A percentile compares a stretch with the other conserved stretches of the same genome.
These are phyloP conservation scores for Arenaria interpres DNA, from an alignment of 2,113 vertebrate species.

Conservation along the genomic window DNA sequence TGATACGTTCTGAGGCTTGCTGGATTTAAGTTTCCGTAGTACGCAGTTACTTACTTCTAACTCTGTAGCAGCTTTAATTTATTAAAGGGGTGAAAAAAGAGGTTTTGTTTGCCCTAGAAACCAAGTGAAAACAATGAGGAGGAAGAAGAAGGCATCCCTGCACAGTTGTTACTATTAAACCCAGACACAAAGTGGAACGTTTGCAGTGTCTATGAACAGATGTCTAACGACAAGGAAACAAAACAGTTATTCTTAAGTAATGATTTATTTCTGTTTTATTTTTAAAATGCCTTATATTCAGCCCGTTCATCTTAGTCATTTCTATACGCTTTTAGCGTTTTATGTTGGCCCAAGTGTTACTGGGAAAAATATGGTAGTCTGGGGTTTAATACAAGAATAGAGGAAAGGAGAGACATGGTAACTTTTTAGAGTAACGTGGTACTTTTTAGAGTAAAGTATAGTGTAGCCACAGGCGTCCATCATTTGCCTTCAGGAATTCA, in stretches of 20 bases:
- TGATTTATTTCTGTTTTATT: neutral
- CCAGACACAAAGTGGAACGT: neutral
- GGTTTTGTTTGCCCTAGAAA: slow-evolving; percentile 13
- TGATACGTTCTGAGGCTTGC: neutral
- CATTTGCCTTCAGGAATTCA: neutral
- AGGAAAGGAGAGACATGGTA: neutral
- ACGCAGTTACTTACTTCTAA: neutral
- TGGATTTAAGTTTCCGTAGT: neutral
- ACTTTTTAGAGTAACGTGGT: neutral
- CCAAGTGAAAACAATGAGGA: slow-evolving; percentile 29
- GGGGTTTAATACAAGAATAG: neutral
- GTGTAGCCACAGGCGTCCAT: neutral
- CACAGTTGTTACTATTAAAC: neutral
- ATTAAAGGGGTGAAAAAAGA: neutral
- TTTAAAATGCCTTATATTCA: neutral
- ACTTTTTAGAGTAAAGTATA: neutral
- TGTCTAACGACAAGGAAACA: neutral
- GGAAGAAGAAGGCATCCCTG: neutral
- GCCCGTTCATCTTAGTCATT: neutral
- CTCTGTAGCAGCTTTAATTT: neutral
- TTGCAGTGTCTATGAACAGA: neutral
- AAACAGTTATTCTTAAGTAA: slow-evolving; percentile 16
- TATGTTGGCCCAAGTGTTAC: accelerated
- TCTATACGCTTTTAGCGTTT: neutral
- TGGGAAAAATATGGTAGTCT: neutral